These are phyloP conservation scores for Novumbra hubbsi DNA, from an alignment of 2,797 vertebrate genomes.

Conservation along the genomic window DNA sequence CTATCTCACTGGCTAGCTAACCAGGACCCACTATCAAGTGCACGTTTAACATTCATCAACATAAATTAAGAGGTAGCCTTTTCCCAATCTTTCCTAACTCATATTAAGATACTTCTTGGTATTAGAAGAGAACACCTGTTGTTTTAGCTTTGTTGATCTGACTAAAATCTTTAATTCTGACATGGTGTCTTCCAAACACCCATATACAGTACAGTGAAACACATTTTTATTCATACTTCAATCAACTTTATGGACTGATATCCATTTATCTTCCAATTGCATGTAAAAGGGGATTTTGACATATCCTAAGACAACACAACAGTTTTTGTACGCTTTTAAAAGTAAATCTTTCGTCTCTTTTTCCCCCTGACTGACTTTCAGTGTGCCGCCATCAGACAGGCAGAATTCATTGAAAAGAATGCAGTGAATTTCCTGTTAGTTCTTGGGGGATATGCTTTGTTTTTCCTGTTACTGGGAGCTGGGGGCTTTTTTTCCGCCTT, in stretches of 20 bases:
- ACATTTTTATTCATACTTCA: not conserved
- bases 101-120: conserved; percentile 49
- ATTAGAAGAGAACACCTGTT: conserved; percentile 33
- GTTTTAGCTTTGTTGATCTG: conserved; percentile 13
- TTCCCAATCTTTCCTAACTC: conserved; percentile 58
- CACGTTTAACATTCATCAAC: conserved; percentile 52
- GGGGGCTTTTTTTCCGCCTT: conserved; percentile 55
- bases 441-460: conserved; percentile 81
- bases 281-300: conserved; percentile 26
- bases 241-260: not conserved
- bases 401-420: conserved; percentile 76
- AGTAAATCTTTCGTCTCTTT: conserved; percentile 54
- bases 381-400: conserved; percentile 67
- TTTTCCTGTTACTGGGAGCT: conserved; percentile 80
- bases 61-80: conserved; percentile 74
- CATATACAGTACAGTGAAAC: not conserved
- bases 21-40: conserved; percentile 48
- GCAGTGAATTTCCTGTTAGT: conserved; percentile 81
- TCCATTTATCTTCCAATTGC: conserved; percentile 18
- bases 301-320: conserved; percentile 43
- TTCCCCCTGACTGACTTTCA: conserved; percentile 65
- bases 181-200: conserved; percentile 4
- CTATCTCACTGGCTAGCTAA: conserved; percentile 48
- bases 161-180: not conserved
- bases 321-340: conserved; percentile 42